phyloP scores from a whole-genome alignment of 1,140 invertebrate species.

The Diachasmimorpha longicaudata region DNA sequence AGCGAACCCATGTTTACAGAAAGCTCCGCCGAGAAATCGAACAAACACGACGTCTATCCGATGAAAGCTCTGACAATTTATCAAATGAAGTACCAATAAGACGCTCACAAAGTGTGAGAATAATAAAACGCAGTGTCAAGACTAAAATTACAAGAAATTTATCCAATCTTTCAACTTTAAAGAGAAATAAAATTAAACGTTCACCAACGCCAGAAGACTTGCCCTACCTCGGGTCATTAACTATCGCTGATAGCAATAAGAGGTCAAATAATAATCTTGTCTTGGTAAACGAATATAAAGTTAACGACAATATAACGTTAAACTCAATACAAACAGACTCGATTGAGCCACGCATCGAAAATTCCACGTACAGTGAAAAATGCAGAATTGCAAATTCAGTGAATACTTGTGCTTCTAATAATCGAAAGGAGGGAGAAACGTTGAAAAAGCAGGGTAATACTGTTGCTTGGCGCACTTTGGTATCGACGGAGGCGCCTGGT shows the following conservation, averaged over 20 bases:
- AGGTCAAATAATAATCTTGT: conserved; percentile 43
- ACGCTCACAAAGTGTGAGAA: not conserved
- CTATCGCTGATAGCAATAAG: conserved; percentile 33
- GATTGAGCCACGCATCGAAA: conserved; percentile 5
- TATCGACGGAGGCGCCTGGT: not conserved
- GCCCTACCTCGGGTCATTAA: conserved; percentile 21
- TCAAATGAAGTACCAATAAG: not conserved
- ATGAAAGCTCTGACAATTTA: not conserved
- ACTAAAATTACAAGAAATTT: not conserved
- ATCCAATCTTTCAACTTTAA: not conserved
- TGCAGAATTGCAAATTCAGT: conserved; percentile 38
- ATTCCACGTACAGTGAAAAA: conserved; percentile 30
- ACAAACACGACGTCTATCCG: not conserved
- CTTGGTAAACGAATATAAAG: conserved; percentile 8
- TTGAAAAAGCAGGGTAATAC: not conserved
- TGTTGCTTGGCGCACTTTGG: not conserved
- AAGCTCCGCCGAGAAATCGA: not conserved
- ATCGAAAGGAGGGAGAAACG: not conserved
- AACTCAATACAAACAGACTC: not conserved
- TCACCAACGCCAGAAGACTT: conserved; percentile 47
- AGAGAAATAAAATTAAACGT: not conserved
- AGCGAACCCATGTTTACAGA: conserved; percentile 8
- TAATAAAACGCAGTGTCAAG: not conserved
- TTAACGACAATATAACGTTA: not conserved
- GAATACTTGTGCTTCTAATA: not conserved